phyloP scores from a whole-genome alignment of 2,888 invertebrate genomes.

The Chirona hameri region DNA sequence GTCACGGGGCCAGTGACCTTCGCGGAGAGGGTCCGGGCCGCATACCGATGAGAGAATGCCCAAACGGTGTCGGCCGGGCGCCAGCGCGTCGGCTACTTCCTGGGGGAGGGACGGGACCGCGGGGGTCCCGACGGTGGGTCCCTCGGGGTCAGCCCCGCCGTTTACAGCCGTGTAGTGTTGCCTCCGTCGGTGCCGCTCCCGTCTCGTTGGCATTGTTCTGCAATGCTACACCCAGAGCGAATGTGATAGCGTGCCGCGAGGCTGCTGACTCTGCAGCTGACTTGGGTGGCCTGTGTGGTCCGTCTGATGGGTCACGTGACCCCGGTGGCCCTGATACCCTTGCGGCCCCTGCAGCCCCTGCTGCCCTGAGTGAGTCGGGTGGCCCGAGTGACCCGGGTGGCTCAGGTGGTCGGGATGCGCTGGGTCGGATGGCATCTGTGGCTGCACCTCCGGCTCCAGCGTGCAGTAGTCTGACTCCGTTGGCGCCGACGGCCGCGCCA shows the following conservation, averaged over 20 bases:
- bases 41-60: constrained; percentile 26
- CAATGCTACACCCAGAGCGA: constrained; percentile 26
- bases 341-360: too few relatives aligned
- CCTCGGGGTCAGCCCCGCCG: too few relatives aligned
- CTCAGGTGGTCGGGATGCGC: not conserved
- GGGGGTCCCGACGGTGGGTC: too few relatives aligned
- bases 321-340: too few relatives aligned
- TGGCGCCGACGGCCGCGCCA: not conserved
- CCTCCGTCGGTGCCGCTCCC: too few relatives aligned
- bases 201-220: too few relatives aligned
- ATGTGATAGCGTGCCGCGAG: not conserved
- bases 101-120: not conserved
- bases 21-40: not conserved
- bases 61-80: not conserved
- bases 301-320: too few relatives aligned
- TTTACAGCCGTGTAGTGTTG: too few relatives aligned
- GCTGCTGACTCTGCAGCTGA: too few relatives aligned
- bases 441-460: constrained; percentile 25
- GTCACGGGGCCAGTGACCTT: not conserved
- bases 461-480: constrained; percentile 3
- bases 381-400: not conserved
- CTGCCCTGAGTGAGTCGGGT: not conserved
- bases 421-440: constrained; percentile 13
- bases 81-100: not conserved
- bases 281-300: too few relatives aligned